These are phyloP conservation scores for Egretta garzetta DNA, from an alignment of 2,113 vertebrate species.

Conservation along the genomic window DNA sequence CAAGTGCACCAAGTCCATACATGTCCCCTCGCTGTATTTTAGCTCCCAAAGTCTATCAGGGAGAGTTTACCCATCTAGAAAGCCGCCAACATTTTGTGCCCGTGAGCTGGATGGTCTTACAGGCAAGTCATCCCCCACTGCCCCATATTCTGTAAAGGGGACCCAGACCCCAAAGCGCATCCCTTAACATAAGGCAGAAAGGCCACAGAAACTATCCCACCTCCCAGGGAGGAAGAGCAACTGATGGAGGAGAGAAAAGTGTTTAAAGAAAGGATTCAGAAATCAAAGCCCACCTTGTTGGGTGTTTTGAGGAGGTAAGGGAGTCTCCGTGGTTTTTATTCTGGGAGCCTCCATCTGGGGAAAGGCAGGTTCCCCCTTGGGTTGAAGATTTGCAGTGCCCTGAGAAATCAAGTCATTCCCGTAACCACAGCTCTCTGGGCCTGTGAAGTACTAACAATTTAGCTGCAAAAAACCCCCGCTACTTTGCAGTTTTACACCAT, in stretches of 20 bases:
- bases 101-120: neutral
- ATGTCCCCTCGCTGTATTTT: accelerated
- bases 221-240: neutral
- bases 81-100: neutral
- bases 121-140: no score
- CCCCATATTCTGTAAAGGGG: neutral
- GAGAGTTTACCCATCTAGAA: neutral
- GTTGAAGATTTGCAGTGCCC: accelerated
- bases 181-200: neutral
- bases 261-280: neutral
- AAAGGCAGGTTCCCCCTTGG: neutral
- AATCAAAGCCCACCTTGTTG: neutral
- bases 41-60: neutral
- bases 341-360: neutral
- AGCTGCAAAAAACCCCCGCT: accelerated
- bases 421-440: neutral
- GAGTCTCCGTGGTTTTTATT: accelerated
- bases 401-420: neutral
- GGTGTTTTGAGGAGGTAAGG: neutral
- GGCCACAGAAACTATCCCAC: neutral
- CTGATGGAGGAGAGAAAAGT: neutral
- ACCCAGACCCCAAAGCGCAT: neutral
- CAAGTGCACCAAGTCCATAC: accelerated
- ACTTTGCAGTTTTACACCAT: neutral
- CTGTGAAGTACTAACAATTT: neutral